Evolutionary conservation across 2,113 vertebrate species (phyloP).

Genomic region (Fulmarus glacialis): DNA sequence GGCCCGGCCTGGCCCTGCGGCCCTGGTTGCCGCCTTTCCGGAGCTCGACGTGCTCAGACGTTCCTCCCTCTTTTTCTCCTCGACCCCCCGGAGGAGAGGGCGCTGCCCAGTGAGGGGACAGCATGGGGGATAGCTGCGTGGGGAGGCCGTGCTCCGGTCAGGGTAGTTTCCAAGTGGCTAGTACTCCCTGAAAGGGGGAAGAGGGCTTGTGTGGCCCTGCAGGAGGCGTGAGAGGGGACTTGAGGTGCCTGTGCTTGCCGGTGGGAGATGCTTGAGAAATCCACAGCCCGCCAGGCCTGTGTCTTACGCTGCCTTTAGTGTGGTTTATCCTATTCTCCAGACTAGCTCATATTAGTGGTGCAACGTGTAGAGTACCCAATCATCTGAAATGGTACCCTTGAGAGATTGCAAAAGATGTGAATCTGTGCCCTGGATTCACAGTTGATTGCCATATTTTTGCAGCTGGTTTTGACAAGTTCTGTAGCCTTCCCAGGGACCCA

Average conservation of each 20-base stretch:
- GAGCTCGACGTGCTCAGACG: accelerated
- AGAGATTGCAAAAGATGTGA: not conserved
- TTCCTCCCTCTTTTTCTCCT: accelerated
- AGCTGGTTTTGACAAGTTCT: not conserved
- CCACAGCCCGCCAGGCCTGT: not conserved
- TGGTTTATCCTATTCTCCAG: too few relatives aligned
- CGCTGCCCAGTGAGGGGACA: too few relatives aligned
- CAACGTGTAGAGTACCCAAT: accelerated
- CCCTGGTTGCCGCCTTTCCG: accelerated
- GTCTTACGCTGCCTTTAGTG: accelerated
- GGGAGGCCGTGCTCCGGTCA: too few relatives aligned
- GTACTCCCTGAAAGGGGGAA: too few relatives aligned
- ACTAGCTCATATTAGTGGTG: accelerated
- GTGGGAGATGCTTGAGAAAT: not conserved
- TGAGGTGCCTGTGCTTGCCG: too few relatives aligned
- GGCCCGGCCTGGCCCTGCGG: not conserved
- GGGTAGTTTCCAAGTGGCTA: accelerated
- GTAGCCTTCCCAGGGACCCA: not conserved
- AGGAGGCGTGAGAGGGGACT: not conserved
- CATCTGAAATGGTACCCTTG: not conserved
- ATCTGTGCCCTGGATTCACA: not conserved
- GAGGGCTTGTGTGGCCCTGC: too few relatives aligned
- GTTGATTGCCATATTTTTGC: accelerated
- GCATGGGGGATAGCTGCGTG: not conserved
- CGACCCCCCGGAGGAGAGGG: not conserved